phyloP scores from a whole-genome alignment of 2,797 vertebrate genomes.

The Melanogrammus aeglefinus region DNA sequence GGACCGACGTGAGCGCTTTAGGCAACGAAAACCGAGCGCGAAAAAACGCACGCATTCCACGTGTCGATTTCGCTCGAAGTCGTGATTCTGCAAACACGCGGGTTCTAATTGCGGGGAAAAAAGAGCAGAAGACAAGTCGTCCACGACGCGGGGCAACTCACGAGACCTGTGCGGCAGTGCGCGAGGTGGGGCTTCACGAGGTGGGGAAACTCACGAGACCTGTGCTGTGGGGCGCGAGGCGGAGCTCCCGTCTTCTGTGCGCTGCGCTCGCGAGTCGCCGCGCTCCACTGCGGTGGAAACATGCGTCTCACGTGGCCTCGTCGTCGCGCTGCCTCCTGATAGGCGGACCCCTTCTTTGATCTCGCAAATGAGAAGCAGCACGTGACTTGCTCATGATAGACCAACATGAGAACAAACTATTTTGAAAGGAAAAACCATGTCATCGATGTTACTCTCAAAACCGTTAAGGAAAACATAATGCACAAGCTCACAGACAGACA shows the following conservation, averaged over 20 bases:
- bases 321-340: not conserved
- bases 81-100: not conserved
- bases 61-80: not conserved
- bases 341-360: not conserved
- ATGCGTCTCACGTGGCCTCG: conserved; percentile 31
- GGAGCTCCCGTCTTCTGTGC: not conserved
- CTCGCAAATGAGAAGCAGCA: not conserved
- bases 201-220: no score
- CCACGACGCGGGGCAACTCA: no score
- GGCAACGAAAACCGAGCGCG: not conserved
- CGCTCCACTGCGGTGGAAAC: conserved; percentile 20
- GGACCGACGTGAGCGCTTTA: not conserved
- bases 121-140: no score
- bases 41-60: not conserved
- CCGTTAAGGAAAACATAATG: not conserved
- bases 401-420: not conserved
- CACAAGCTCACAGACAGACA: not conserved
- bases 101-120: not conserved
- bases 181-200: no score
- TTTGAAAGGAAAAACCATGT: not conserved
- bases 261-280: conserved; percentile 9
- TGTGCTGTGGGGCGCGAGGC: not conserved
- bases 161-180: no score
- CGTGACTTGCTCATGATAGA: not conserved
- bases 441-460: not conserved